phyloP scores from a whole-genome alignment of 2,888 invertebrate species.

The Tenthredo notha region DNA sequence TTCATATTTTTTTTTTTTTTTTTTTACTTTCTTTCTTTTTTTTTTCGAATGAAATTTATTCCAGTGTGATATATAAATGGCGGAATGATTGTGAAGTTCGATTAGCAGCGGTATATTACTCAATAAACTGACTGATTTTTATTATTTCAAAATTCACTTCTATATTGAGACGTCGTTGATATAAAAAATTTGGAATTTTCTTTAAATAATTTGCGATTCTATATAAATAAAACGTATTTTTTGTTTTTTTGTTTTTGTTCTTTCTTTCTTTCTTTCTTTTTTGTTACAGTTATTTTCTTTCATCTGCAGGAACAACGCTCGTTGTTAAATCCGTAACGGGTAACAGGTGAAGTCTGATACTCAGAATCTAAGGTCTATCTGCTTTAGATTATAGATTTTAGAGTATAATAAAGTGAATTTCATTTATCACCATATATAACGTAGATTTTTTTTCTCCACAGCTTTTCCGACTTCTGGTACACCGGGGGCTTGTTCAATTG shows the following conservation, averaged over 20 bases:
- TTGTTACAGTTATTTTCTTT: background rate
- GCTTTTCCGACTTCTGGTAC: background rate
- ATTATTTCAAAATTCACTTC: background rate
- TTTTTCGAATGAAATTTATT: background rate
- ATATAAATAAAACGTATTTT: background rate
- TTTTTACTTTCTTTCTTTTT: background rate
- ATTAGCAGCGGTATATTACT: background rate
- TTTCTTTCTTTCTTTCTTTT: too few relatives aligned
- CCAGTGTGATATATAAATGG: background rate
- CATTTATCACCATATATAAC: background rate
- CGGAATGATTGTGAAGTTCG: background rate
- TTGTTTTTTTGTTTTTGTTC: background rate
- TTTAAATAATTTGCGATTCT: background rate
- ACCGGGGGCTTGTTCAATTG: background rate
- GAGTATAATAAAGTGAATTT: background rate
- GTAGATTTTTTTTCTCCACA: background rate
- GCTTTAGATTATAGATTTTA: background rate
- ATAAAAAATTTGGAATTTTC: background rate
- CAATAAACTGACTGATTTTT: background rate
- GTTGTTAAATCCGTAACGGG: conserved; percentile 17
- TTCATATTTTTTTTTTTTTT: background rate
- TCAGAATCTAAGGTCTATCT: background rate
- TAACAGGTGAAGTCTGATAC: background rate
- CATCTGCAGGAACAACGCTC: background rate
- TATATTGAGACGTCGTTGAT: background rate